phyloP scores from a whole-genome alignment of 2,113 vertebrate genomes.

The Todiramphus chloris region DNA sequence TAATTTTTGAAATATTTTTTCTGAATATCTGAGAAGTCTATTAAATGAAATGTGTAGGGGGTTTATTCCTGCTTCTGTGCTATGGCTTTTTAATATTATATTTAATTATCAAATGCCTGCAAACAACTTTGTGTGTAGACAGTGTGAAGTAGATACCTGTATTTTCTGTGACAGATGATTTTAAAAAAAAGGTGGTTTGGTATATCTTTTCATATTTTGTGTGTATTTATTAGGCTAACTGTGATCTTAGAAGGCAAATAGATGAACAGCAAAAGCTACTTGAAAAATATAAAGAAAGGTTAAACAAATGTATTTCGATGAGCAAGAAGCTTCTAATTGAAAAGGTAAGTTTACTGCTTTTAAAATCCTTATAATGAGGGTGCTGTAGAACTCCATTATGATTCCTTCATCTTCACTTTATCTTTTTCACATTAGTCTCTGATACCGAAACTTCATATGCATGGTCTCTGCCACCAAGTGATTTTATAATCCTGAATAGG shows the following conservation, averaged over 20 bases:
- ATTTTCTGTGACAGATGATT: neutral
- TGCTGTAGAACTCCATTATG: neutral
- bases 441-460: neutral
- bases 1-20: neutral
- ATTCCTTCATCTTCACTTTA: neutral
- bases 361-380: neutral
- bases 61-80: neutral
- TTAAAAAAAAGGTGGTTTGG: neutral
- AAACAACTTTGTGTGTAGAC: neutral
- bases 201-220: constrained; percentile 1
- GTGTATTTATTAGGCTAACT: constrained; percentile 87
- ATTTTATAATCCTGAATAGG: neutral
- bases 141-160: neutral
- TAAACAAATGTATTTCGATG: constrained; percentile 99
- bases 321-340: constrained; percentile 99
- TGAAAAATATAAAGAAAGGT: constrained; percentile 99
- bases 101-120: too few relatives aligned
- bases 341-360: constrained; percentile 81
- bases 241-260: constrained; percentile 99
- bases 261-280: constrained; percentile 99
- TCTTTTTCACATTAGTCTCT: neutral
- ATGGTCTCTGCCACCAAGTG: neutral
- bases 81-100: neutral
- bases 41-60: neutral
- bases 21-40: neutral